phyloP scores from a whole-genome alignment of 2,113 vertebrate genomes.

The Plectropomus leopardus region DNA sequence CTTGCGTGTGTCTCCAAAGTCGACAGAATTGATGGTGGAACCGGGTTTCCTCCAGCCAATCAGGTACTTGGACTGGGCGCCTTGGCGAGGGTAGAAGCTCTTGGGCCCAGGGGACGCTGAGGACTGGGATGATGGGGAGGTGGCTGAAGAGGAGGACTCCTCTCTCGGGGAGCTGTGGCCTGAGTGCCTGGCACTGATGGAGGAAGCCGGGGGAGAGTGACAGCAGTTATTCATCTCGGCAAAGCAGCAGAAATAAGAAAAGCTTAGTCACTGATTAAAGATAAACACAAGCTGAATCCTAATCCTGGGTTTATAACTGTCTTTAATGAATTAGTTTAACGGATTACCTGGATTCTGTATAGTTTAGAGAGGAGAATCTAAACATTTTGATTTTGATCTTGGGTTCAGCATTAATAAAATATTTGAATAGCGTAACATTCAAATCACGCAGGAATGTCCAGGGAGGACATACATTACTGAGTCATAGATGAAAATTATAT shows the following conservation, averaged over 20 bases:
- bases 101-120: constrained; percentile 93
- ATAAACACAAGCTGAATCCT: background rate
- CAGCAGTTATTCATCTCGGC: background rate
- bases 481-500: constrained; percentile 10
- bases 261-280: background rate
- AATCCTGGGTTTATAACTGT: constrained; percentile 4
- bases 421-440: background rate
- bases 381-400: background rate
- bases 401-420: background rate
- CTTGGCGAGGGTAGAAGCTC: constrained; percentile 98
- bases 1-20: constrained; percentile 98
- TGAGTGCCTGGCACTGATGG: constrained; percentile 90
- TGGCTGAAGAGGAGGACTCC: constrained; percentile 90
- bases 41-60: constrained; percentile 99
- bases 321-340: background rate
- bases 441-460: background rate
- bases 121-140: constrained; percentile 90
- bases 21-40: constrained; percentile 98
- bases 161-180: constrained; percentile 95
- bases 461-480: constrained; percentile 4
- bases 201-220: background rate
- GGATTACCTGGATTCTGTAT: background rate
- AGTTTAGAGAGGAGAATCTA: constrained; percentile 5
- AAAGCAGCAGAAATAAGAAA: background rate
- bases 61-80: constrained; percentile 98